Conservation (phyloP, 2,888 invertebrate genomes). For the Cryptops parisi region DNA sequence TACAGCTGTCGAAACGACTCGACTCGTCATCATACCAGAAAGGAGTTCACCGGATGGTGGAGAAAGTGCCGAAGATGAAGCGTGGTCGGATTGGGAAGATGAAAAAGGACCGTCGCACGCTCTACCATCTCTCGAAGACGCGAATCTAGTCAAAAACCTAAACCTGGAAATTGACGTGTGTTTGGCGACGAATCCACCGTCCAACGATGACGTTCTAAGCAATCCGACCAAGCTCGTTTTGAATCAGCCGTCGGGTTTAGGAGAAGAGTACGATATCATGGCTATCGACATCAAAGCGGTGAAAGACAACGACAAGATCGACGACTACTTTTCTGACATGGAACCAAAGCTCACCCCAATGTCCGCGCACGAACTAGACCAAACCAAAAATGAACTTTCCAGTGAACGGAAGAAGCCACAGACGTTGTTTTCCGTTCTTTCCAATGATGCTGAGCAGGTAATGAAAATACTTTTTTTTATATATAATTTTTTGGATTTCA, state of each 20-base stretch:
- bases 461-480: too few relatives aligned
- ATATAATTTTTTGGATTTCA: too few relatives aligned
- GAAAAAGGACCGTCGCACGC: neutral
- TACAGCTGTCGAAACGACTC: too few relatives aligned
- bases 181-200: neutral
- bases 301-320: neutral
- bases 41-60: neutral
- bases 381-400: too few relatives aligned
- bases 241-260: neutral
- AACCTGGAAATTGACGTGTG: neutral
- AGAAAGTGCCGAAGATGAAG: neutral
- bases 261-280: neutral
- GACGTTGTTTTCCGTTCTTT: too few relatives aligned
- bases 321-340: neutral
- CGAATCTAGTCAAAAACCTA: too few relatives aligned
- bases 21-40: too few relatives aligned
- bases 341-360: too few relatives aligned
- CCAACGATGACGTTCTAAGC: neutral
- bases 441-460: too few relatives aligned
- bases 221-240: neutral
- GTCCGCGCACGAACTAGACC: too few relatives aligned
- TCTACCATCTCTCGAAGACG: neutral
- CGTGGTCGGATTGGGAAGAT: neutral
- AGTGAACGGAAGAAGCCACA: too few relatives aligned
- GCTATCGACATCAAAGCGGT: neutral